Conservation (phyloP, 2,797 vertebrate species). For the Poeciliopsis paucimaculata region DNA sequence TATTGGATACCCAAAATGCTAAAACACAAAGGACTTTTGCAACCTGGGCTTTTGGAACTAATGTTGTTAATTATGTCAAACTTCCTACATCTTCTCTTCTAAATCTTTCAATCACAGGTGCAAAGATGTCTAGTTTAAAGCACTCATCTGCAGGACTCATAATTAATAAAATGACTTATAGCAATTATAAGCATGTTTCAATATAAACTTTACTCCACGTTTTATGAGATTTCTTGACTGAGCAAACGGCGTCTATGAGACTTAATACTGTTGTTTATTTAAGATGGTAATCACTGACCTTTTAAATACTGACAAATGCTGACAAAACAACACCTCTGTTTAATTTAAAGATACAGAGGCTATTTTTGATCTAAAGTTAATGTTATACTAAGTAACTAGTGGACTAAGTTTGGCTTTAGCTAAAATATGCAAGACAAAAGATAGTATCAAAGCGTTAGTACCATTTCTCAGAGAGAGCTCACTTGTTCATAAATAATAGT, state of each 20-base stretch:
- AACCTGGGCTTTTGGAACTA: not conserved
- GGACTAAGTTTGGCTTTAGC: conserved; percentile 35
- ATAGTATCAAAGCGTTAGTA: conserved; percentile 48
- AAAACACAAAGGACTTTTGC: not conserved
- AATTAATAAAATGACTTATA: not conserved
- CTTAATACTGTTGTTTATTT: not conserved
- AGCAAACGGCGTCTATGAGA: not conserved
- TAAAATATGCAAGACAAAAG: conserved; percentile 48
- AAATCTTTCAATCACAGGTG: not conserved
- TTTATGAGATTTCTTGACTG: not conserved
- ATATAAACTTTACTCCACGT: not conserved
- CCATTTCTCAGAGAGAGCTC: conserved; percentile 42
- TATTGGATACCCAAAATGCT: no score
- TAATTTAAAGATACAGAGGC: not conserved
- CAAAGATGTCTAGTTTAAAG: not conserved
- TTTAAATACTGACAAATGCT: not conserved
- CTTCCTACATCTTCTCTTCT: not conserved
- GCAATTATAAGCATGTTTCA: not conserved
- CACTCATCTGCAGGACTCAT: not conserved
- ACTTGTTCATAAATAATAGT: conserved; percentile 46
- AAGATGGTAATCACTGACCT: not conserved
- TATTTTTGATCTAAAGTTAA: not conserved
- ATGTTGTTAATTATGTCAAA: not conserved
- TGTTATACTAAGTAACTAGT: conserved; percentile 30
- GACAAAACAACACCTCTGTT: not conserved